Evolutionary conservation across 2,888 invertebrate genomes (phyloP).

Genomic region (Cataglyphis albicans): DNA sequence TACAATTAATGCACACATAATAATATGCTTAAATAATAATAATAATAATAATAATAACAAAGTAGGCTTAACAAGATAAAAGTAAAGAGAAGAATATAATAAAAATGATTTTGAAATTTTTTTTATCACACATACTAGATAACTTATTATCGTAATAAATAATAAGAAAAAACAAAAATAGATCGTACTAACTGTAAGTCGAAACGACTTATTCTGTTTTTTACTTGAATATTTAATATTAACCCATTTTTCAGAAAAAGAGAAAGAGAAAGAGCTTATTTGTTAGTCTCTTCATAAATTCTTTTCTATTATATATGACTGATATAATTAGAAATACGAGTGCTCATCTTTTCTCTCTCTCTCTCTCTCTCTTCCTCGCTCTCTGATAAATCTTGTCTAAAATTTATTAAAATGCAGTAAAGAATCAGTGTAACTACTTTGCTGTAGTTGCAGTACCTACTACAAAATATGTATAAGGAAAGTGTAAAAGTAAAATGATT

Average conservation of each 20-base stretch:
- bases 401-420: neutral
- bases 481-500: neutral
- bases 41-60: neutral
- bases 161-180: neutral
- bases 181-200: neutral
- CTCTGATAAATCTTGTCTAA: neutral
- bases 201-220: neutral
- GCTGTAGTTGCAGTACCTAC: neutral
- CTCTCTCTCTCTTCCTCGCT: neutral
- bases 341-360: no score
- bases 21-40: no score
- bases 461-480: neutral
- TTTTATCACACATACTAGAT: neutral
- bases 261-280: neutral
- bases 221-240: neutral
- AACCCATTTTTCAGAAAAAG: neutral
- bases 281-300: neutral
- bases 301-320: neutral
- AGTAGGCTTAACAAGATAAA: neutral
- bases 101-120: neutral
- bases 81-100: neutral
- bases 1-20: neutral
- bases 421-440: neutral
- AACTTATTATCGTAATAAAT: slow-evolving; percentile 1
- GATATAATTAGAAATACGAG: neutral